These are phyloP conservation scores for Ligdia adustata DNA, from an alignment of 2,888 invertebrate species.

Conservation along the genomic window DNA sequence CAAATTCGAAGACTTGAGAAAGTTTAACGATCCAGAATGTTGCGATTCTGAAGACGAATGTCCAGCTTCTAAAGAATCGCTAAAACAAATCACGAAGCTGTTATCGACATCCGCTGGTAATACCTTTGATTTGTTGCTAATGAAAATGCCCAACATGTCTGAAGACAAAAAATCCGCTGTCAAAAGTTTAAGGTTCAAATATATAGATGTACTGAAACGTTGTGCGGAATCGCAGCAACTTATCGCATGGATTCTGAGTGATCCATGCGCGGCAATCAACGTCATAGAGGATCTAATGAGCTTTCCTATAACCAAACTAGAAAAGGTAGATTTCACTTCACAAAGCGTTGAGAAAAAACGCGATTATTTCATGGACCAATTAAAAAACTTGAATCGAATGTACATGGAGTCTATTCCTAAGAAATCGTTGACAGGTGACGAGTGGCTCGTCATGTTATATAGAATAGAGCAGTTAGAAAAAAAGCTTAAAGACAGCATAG, in stretches of 20 bases:
- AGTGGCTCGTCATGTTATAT: constrained; percentile 73
- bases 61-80: constrained; percentile 55
- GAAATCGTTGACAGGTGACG: constrained; percentile 62
- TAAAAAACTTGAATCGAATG: constrained; percentile 62
- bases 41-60: constrained; percentile 54
- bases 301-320: constrained; percentile 53
- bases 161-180: constrained; percentile 63
- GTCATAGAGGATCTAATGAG: constrained; percentile 69
- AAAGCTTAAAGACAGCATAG: constrained; percentile 60
- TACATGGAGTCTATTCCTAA: constrained; percentile 72
- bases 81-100: constrained; percentile 62
- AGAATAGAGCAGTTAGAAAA: constrained; percentile 65
- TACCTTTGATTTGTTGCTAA: constrained; percentile 67
- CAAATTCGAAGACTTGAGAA: constrained; percentile 61
- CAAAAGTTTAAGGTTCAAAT: constrained; percentile 68
- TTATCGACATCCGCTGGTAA: constrained; percentile 61
- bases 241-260: constrained; percentile 59
- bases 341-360: constrained; percentile 53
- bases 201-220: constrained; percentile 63
- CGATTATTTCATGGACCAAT: constrained; percentile 62
- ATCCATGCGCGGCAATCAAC: constrained; percentile 64
- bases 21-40: constrained; percentile 39
- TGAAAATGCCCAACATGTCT: constrained; percentile 64
- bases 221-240: constrained; percentile 68
- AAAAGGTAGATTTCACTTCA: constrained; percentile 53